Evolutionary conservation across 2,113 vertebrate species (phyloP).

Genomic region (Leucoraja erinaceus): DNA sequence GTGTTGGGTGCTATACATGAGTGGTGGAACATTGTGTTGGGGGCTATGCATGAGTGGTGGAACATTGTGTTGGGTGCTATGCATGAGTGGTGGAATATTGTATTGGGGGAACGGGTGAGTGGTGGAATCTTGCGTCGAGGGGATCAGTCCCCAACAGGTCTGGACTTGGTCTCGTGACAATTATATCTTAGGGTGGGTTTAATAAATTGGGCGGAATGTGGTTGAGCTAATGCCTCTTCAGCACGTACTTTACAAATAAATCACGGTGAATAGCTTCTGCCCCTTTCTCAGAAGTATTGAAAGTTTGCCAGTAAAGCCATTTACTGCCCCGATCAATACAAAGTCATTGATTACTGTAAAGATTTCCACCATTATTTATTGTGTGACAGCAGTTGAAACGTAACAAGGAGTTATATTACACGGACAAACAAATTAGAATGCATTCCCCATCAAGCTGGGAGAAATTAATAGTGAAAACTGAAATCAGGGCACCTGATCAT

Average conservation of each 20-base stretch:
- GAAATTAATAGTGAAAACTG: background rate
- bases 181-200: background rate
- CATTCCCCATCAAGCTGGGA: background rate
- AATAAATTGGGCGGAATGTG: background rate
- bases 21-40: too few species aligned
- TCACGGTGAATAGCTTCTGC: too few species aligned
- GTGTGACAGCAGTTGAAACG: background rate
- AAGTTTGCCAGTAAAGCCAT: background rate
- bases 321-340: background rate
- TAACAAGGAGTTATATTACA: background rate
- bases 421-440: too few species aligned
- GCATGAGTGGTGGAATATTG: too few species aligned
- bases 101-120: background rate
- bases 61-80: too few species aligned
- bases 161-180: too few species aligned
- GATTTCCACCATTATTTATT: background rate
- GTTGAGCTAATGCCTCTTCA: background rate
- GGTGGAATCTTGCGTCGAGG: too few species aligned
- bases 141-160: too few species aligned
- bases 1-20: too few species aligned
- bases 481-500: background rate
- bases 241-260: too few species aligned
- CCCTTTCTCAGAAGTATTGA: background rate
- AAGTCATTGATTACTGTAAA: background rate
- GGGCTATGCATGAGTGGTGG: too few species aligned